Evolutionary conservation across 2,797 vertebrate species (phyloP), one percentile per base, ranked within the genome.

Genomic region (Sebastes steindachneri): DNA sequence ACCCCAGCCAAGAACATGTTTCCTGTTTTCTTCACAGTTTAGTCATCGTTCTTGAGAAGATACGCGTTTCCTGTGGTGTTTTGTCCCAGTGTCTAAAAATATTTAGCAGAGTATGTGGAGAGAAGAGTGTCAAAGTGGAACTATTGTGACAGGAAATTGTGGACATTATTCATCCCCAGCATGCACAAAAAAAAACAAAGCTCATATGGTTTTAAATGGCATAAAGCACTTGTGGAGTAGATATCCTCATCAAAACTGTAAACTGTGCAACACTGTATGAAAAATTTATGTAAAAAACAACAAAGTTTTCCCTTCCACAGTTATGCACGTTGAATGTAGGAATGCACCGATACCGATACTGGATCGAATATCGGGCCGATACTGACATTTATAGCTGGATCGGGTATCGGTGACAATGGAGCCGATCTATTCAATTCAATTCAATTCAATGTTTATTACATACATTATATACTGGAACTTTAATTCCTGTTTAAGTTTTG

Each of bases 41-140:
- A 33, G 29, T 87, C 63, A 73, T 48, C 17, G 73, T 83, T 74
- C 29, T 33, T 75, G 54, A 41, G 59, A 84, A 64, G 64, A 75
- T n/a, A 5, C 25, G 9, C 8, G 28, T 73, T 76, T 82, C 59
- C 48, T 54, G 4, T 58, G 35, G 45, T 75, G 63, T 66, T 73
- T 37, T 74, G 37, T 59, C 21, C 21, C 53, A 37, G 17, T 69
- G 58, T 65, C 41, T 21, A 29, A 21, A 55, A 66, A 58, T 73
- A 53, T 45, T 64, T 29, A 41, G 48, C 73, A 45, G 10, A 19
- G 17, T 35, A 63, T 58, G 8, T 23, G 11, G 31, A 60, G 28
- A 66, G 21, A 74, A 41, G 12, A 66, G 10, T 15, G 26, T 51
- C 23, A 67, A 10, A 17, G 35, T 51, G 41, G 19, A 45, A 59